Base-by-base conservation (phyloP, 1,140 invertebrate genomes). In the Lepidurus packardi region DNA sequence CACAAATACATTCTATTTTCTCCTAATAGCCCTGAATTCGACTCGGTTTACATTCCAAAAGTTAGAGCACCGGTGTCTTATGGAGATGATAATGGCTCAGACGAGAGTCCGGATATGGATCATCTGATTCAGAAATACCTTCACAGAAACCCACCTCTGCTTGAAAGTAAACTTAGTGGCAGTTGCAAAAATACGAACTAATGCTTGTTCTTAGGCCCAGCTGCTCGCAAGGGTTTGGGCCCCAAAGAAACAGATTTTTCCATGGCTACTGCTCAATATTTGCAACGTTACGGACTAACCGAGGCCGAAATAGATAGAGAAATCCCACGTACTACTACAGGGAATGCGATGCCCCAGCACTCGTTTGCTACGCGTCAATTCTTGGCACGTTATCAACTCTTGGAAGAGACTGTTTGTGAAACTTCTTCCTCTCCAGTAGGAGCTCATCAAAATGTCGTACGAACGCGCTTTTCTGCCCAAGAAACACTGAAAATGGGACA, bases 281-380 rank as follows among this genome's bases (percentile, higher is more conserved):
- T 78, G 16, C 42, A 78, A 25, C 78, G 78, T 21, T 78, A 78
- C 53, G 78, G 78, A 0, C 44, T 78, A 74, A n/a, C 43, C 0
- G 78, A 74, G 75, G 41, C 74, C n/a, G 13, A n/a, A 44, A 44
- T 47, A n/a, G 43, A 65, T 21, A 9, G 21, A 13, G 53, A 65
- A 16, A 7, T 7, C 16, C 53, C 53, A 7, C 53, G 53, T 11
- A 65, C 16, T 7, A 21, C 13, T 6, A 0, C 16, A 9, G 53
- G 9, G 13, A 21, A 65, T 21, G 53, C 16, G 16, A 21, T 16
- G 4, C 6, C 21, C 21, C 53, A 65, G 53, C 53, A 65, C 21
- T 65, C 53, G 1, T 65, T 65, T 10, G 45, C 76, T 9, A 34
- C 76, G n/a, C 76, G 76, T 25, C 65, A 77, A 25, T n/a, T 53